Base-by-base conservation (phyloP, 1,140 invertebrate genomes). In the Trinorchestia longiramus region DNA sequence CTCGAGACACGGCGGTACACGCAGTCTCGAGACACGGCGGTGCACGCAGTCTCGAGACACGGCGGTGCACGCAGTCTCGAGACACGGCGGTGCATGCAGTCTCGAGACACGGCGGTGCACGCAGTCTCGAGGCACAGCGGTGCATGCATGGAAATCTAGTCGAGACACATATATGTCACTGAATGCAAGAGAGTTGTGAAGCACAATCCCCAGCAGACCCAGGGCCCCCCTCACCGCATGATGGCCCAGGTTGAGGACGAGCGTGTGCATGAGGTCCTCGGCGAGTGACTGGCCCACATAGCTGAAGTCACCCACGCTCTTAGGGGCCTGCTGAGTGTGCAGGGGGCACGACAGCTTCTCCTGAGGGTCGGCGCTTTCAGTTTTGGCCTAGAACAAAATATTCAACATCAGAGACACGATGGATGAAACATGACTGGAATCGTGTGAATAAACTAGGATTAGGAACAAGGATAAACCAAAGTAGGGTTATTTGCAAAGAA, bases 191-290 rank as follows among this genome's bases (percentile, higher is more conserved):
- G 19, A 53, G 6, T 53, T 19, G 19, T 53, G 6, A 6, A 77
- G 15, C 62, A 77, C 1, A 77, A 1, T 23, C 62, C 28, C 62
- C 62, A 36, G 3, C 62, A 77, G 15, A 53, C 62, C 62, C 62
- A 77, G 15, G 28, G 15, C 62, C 62, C 62, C 87, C 97, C 97
- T 97, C 97, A 98, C 98, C 40, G 98, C 98, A 96, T 98, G 97
- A 96, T 97, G 97, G 77, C 97, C 97, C 28, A 98, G 97, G 96
- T 98, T 98, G 57, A 97, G 97, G 28, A 98, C 97, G 42, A 98
- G 97, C 42, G 98, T 98, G 95, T 97, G 97, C 98, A 98, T 98
- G 4, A 98, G 97, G 42, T 97, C 97, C 96, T 97, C 97, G 11
- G 98, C 97, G 45, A 98, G 97, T 90, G 97, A 97, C 43, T 97